Percentiles rank a stretch among this genome's conserved stretches.
Evolutionary conservation across 92 coral and sea anemone species (phyloP).

Genomic region (Palythoa heliodiscus): DNA sequence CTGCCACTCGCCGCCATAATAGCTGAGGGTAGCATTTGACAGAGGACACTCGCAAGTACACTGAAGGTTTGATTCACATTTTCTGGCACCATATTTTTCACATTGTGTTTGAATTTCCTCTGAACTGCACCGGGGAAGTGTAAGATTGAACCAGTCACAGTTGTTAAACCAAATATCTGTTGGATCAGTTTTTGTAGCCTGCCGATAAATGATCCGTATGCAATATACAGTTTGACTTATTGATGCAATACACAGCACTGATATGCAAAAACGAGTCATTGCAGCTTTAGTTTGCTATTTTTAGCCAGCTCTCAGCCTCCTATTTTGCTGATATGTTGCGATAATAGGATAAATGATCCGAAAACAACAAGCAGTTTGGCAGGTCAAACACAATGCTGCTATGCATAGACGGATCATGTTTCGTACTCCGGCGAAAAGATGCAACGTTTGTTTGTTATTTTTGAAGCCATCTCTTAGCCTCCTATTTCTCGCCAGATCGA

Average conservation of each 20-base stretch:
- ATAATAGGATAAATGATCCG: no score
- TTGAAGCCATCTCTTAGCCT: background rate
- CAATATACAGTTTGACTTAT: background rate
- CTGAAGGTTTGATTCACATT: background rate
- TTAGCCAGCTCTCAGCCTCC: background rate
- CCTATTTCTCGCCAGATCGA: no score
- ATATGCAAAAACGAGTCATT: background rate
- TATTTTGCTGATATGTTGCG: no score
- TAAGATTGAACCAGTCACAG: conserved; percentile 14
- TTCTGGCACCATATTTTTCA: conserved; percentile 5
- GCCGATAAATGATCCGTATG: conserved; percentile 8
- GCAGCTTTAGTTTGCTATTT: background rate
- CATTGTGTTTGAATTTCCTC: background rate
- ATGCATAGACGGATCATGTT: no score
- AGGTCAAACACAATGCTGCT: no score
- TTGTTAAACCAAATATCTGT: background rate
- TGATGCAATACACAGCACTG: background rate
- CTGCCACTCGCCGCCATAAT: background rate
- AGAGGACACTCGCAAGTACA: conserved; percentile 3
- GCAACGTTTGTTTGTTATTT: background rate
- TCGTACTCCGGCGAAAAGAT: no score
- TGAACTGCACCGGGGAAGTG: background rate
- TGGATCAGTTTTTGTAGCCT: background rate
- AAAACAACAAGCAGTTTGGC: no score
- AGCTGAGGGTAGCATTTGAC: background rate